phyloP scores from a whole-genome alignment of 1,140 invertebrate species.

The Sinella curviseta region DNA sequence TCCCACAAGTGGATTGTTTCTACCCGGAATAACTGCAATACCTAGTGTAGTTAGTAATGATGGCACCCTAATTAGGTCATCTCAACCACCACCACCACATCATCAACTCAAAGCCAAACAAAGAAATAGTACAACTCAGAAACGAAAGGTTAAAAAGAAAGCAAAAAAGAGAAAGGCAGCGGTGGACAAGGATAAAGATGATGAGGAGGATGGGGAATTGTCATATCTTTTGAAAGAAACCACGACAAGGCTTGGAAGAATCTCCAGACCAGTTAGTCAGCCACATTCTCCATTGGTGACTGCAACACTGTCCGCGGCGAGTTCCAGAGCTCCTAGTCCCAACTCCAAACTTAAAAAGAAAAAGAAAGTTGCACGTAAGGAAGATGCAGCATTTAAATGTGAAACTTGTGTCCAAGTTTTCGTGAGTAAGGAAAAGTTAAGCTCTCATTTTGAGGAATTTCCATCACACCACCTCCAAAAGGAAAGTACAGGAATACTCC shows the following conservation, averaged over 20 bases:
- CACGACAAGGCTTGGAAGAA: constrained; percentile 30
- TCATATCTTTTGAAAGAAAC: constrained; percentile 34
- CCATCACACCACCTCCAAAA: too few relatives aligned
- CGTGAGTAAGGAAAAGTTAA: constrained; percentile 41
- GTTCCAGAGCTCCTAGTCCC: constrained; percentile 1
- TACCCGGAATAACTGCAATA: not conserved
- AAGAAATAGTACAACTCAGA: not conserved
- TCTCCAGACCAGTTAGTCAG: constrained; percentile 16
- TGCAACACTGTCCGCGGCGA: not conserved
- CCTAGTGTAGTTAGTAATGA: not conserved
- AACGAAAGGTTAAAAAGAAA: constrained; percentile 15
- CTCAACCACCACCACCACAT: not conserved
- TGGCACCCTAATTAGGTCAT: not conserved
- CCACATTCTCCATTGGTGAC: not conserved
- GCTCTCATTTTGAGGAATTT: constrained; percentile 43
- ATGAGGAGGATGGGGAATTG: constrained; percentile 28
- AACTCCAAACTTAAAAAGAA: constrained; percentile 21
- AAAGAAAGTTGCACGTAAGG: constrained; percentile 37
- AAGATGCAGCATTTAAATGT: constrained; percentile 37
- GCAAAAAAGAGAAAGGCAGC: constrained; percentile 11
- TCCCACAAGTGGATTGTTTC: not conserved
- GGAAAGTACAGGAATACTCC: not conserved
- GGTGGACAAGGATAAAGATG: constrained; percentile 24
- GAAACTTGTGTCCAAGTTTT: constrained; percentile 43
- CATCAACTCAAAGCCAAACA: not conserved